phyloP scores from a whole-genome alignment of 2,797 vertebrate genomes.

The Pseudomugil gertrudae region DNA sequence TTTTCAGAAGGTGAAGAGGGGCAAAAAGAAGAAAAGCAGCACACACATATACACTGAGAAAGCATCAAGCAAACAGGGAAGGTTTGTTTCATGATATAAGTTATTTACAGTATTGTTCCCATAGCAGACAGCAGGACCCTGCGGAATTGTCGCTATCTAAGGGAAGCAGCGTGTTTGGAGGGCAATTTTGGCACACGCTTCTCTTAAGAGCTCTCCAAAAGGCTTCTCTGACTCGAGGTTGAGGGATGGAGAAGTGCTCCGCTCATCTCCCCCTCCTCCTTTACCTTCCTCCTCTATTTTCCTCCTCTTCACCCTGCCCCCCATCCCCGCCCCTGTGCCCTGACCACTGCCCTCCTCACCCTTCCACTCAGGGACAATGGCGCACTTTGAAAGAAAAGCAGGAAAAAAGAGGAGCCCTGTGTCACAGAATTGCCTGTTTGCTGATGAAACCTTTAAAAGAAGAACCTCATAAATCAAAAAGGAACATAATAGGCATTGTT shows the following conservation, averaged over 20 bases:
- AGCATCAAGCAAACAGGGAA: neutral
- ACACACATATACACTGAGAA: neutral
- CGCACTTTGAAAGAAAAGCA: slow-evolving; percentile 77
- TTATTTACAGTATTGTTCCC: slow-evolving; percentile 7
- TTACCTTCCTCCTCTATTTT: slow-evolving; percentile 42
- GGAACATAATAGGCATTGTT: slow-evolving; percentile 82
- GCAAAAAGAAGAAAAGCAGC: neutral
- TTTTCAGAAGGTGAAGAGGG: slow-evolving; percentile 23
- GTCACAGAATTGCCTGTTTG: slow-evolving; percentile 82
- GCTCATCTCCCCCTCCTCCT: slow-evolving; percentile 58
- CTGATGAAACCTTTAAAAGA: slow-evolving; percentile 81
- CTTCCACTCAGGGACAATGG: slow-evolving; percentile 73
- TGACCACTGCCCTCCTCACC: slow-evolving; percentile 73
- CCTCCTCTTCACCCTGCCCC: slow-evolving; percentile 52
- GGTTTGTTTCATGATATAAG: neutral
- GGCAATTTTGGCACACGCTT: slow-evolving; percentile 72
- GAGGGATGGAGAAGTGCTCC: slow-evolving; percentile 69
- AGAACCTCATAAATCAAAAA: slow-evolving; percentile 87
- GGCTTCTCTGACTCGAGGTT: slow-evolving; percentile 58
- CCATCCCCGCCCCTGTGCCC: slow-evolving; percentile 61
- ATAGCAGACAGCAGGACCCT: slow-evolving; percentile 5
- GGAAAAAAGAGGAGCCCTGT: slow-evolving; percentile 70
- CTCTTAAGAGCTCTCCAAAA: slow-evolving; percentile 76
- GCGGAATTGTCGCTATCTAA: slow-evolving; percentile 39
- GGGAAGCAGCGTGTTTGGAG: slow-evolving; percentile 47